These are phyloP conservation scores for Acheta domesticus DNA, from an alignment of 2,888 invertebrate species.

Conservation along the genomic window DNA sequence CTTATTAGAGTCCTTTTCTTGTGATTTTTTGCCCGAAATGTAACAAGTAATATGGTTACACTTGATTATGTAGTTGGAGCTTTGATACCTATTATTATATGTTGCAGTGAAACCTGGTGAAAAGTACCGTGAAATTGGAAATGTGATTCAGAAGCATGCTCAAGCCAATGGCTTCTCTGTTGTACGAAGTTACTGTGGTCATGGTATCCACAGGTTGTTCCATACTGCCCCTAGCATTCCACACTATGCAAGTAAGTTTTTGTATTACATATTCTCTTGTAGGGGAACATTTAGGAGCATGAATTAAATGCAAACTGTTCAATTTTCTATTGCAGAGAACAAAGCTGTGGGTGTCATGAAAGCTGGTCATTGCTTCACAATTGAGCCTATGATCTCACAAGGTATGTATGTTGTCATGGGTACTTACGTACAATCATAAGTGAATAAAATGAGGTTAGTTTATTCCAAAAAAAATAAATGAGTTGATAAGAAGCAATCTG, in stretches of 20 bases:
- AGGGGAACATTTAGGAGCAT: too few species aligned
- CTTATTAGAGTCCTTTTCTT: too few species aligned
- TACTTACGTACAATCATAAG: background rate
- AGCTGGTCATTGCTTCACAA: constrained; percentile 95
- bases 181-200: constrained; percentile 96
- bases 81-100: background rate
- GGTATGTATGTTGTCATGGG: constrained; percentile 49
- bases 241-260: constrained; percentile 95
- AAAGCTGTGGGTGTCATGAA: constrained; percentile 99
- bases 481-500: too few species aligned
- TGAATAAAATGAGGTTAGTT: too few species aligned
- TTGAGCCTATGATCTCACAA: constrained; percentile 99
- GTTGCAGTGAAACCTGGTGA: constrained; percentile 75
- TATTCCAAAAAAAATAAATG: too few species aligned
- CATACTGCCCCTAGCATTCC: constrained; percentile 98
- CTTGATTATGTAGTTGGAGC: background rate
- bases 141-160: constrained; percentile 96
- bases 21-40: too few species aligned
- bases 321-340: constrained; percentile 68
- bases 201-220: constrained; percentile 96
- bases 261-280: background rate
- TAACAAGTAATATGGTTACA: too few species aligned
- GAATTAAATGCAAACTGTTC: too few species aligned
- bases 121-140: constrained; percentile 94
- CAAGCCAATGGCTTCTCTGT: constrained; percentile 92